Base-by-base conservation (phyloP, 64 coral and sea anemone species). In the Cladopsammia gracilis region DNA sequence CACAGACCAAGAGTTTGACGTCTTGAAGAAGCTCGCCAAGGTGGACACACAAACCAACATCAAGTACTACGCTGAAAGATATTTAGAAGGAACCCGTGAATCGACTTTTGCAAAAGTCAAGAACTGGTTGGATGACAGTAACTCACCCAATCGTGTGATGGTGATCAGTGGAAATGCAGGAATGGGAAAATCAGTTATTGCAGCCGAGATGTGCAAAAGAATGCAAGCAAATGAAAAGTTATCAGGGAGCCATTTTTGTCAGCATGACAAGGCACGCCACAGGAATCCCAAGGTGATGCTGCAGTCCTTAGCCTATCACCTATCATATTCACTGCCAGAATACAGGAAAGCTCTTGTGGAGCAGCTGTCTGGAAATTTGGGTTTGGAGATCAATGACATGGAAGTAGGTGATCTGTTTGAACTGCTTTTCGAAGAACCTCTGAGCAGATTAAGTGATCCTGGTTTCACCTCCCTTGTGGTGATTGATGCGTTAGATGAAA, bases 121-220 rank as follows among this genome's bases (percentile, higher is more conserved):
- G 7, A 56, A 56, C 12, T 56, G 53, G 53, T 12, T 56, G 53
- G 53, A 56, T 56, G 53, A 56, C 53, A 56, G 53, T 5, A 56
- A 12, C 53, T 56, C 53, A 6, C 53, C 53, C 53, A 56, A 56
- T 16, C 58, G 61, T 3, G 59, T 89, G 13, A 22, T 89, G 13
- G 51, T 94, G 18, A 18, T 89, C 43, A 72, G 54, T 34, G 92
- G 86, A 2, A 71, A 87, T 23, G 75, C 92, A 19, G 92, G 92
- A 18, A 43, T 94, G n/a, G 92, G 92, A 7, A 94, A 94, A 51
- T 94, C 92, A 10, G 86, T 89, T 57, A 25, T 94, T 15, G 76
- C 92, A 42, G 86, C 76, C 20, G 48, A 74, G n/a, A 18, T 71
- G 8, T 94, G 92, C 66, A 70, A 89, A 24, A 72, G 10, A 18